phyloP scores from a whole-genome alignment of 1,140 invertebrate genomes.

The Euwallacea fornicatus region DNA sequence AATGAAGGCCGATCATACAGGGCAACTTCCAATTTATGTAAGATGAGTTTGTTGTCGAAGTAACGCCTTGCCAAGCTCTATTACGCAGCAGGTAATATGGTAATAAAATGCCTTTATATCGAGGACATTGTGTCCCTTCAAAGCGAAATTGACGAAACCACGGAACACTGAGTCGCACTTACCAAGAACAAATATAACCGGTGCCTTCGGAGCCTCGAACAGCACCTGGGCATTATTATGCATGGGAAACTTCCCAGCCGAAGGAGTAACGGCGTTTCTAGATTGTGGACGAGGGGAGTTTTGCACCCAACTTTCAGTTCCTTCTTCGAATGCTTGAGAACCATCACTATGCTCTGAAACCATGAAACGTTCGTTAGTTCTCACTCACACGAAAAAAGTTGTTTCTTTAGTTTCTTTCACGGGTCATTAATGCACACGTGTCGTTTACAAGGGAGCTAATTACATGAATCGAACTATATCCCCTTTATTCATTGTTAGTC shows the following conservation, averaged over 20 bases:
- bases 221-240: conserved; percentile 77
- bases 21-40: too few species aligned
- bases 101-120: not conserved
- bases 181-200: conserved; percentile 86
- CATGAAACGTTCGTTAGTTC: too few species aligned
- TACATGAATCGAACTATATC: too few species aligned
- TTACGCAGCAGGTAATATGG: not conserved
- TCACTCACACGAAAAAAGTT: too few species aligned
- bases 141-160: not conserved
- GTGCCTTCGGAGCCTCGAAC: conserved; percentile 79
- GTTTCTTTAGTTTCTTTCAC: too few species aligned
- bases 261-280: conserved; percentile 61
- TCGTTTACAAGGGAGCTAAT: too few species aligned
- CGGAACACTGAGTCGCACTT: conserved; percentile 44
- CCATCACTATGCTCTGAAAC: conserved; percentile 72
- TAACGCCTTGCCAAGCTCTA: not conserved
- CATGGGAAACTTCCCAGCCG: conserved; percentile 67
- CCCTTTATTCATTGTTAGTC: too few species aligned
- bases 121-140: not conserved
- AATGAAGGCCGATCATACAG: too few species aligned
- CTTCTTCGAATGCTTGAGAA: conserved; percentile 69
- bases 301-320: conserved; percentile 54
- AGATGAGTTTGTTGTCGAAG: too few species aligned
- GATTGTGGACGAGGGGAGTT: conserved; percentile 55
- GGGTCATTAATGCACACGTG: too few species aligned